Base-by-base conservation (phyloP, 2,888 invertebrate genomes). In the Nymphalis urticae region DNA sequence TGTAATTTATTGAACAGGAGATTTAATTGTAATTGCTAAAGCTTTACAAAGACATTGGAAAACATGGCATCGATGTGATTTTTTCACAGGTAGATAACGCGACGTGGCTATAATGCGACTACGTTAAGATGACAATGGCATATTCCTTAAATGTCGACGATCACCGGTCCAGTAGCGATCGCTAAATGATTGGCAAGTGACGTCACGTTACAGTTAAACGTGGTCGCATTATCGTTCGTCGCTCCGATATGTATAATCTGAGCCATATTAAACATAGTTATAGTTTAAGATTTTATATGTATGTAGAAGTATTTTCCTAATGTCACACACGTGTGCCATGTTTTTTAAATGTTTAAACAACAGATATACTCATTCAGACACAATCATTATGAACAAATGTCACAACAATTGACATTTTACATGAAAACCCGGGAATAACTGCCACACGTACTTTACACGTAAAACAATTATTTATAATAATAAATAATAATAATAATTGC, bases 311-410 rank as follows among this genome's bases (percentile, higher is more conserved):
- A 78, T 78, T 77, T 78, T 78, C 75, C 75, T 78, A 78, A 73
- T 68, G 70, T 72, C 73, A 69, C 85, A 82, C 42, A 19, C 64
- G 62, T 36, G 47, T 63, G 73, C 73, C 69, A 59, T 50, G 61
- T 64, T 65, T 48, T 61, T 50, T 48, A 56, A 13, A 58, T 66
- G 64, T 61, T 62, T 76, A 79, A 50, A 79, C 83, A 84, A 85
- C 84, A 81, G 84, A 88, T 87, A 90, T 91, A 90, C 90, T 90
- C 88, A 88, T 77, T 79, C 83, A 81, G 80, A 84, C 74, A 80
- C 80, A 82, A 82, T 81, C 80, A 82, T 82, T 80, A 79, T 76
- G 88, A 89, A 86, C 86, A 88, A 89, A 84, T 79, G 89, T 90
- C 90, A 90, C 89, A 90, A 89, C 71, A 42, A 36, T n/a, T 42